Base-by-base conservation (phyloP, 2,888 invertebrate species). In the Lasioglossum lativentre region DNA sequence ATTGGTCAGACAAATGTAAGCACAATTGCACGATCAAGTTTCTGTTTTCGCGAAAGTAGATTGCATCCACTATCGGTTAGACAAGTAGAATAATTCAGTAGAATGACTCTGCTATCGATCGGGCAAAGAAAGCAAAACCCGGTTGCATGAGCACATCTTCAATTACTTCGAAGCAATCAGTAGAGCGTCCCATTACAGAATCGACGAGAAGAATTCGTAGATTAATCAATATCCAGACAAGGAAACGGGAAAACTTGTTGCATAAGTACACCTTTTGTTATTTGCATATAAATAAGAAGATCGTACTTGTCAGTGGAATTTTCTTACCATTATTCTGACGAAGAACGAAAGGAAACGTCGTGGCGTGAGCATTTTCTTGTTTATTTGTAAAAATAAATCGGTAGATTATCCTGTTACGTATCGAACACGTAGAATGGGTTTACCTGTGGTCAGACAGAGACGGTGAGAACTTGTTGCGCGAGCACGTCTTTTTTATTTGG, bases 21-120 rank as follows among this genome's bases (percentile, higher is more conserved):
- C 56, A 56, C 23, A n/a, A n/a, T n/a, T 23, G 10, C n/a, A 12
- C 56, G 56, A 56, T n/a, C 56, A 56, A 4, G n/a, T n/a, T 56
- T n/a, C 56, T 56, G n/a, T 56, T 56, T 56, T n/a, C n/a, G n/a
- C n/a, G 56, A 56, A 56, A 56, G 56, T 56, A n/a, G 56, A 56
- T 56, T 56, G 12, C n/a, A 27, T 56, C 56, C n/a, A n/a, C 56
- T 3, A 27, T n/a, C 4, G 56, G 12, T 4, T 56, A 56, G 12
- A 56, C 30, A 63, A 6, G 30, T 1, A 16, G 16, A 10, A 63
- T 63, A 30, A 63, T 30, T 16, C 68, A 68, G 34, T 68, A 38
- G 34, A 68, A 68, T 10, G 10, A 10, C 19, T 38, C 34, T 4
- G 34, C 6, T 23, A 38, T 23, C 8, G 23, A 68, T 38, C 68